Evolutionary conservation across 2,113 vertebrate genomes (phyloP), one percentile per base, ranked within the genome.

Genomic region (Corvus cornix): DNA sequence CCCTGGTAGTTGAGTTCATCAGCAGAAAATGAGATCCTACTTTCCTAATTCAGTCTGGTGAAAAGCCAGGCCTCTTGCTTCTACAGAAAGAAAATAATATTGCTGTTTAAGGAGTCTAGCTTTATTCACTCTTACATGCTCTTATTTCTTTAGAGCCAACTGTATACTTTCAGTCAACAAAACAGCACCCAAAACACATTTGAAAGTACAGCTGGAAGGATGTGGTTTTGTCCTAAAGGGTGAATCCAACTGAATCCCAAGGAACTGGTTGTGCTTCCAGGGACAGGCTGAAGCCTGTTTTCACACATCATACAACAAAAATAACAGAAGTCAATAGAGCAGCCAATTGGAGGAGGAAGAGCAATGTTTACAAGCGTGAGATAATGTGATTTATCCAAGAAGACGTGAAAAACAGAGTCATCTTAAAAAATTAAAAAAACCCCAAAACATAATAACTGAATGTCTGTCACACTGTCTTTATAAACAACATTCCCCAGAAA

Each of bases 361-460:
- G 4, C 22, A 89, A 85, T 18, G n/a, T 33, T 86, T 84, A 75
- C 21, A 62, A 66, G 20, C 7, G 21, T 27, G 14, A 69, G 52
- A 74, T 44, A 89, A 89, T 60, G 24, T 70, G 90, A 90, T 90
- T 80, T 96, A 74, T 93, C 59, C 60, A 69, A 43, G 43, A 67
- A 11, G 48, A 77, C 9, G 24, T 55, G 55, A 75, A 95, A 95
- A 94, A 51, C 24, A 86, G 31, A 87, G 12, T 70, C 7, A 44
- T 86, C 15, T 88, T 94, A 48, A 41, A 87, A 89, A 72, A 22
- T 22, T 7, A 19, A 31, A 69, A 64, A 75, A 76, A 46, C 33
- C 4, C 2, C 19, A 37, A 6, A 51, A 33, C 39, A 84, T 11
- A 77, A 83, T 70, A 70, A 80, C 17, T 63, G 35, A 31, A 44